A percentile compares a stretch with the other conserved stretches of the same genome.
These are phyloP conservation scores for Priapulus caudatus DNA, from an alignment of 2,888 invertebrate species.

Conservation along the genomic window DNA sequence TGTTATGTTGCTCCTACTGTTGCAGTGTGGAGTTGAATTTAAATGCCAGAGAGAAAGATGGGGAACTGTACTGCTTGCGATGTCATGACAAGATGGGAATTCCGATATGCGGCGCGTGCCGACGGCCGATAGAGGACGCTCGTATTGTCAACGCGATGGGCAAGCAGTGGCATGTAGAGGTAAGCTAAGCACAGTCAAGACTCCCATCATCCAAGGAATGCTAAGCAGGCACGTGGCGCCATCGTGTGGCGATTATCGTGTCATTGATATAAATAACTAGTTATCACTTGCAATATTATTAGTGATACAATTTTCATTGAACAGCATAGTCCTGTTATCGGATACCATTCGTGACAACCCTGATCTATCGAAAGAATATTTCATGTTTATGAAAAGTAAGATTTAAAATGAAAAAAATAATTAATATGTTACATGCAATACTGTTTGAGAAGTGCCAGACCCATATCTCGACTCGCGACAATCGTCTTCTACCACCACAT, in stretches of 20 bases:
- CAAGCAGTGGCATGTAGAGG: constrained; percentile 97
- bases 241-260: background rate
- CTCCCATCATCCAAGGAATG: background rate
- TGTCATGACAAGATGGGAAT: constrained; percentile 99
- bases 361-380: too few relatives aligned
- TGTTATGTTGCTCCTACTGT: too few relatives aligned
- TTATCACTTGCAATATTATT: background rate
- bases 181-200: too few relatives aligned
- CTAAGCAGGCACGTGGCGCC: background rate
- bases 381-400: too few relatives aligned
- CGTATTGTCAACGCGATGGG: constrained; percentile 95
- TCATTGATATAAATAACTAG: background rate
- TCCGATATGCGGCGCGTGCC: constrained; percentile 98
- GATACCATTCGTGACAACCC: too few relatives aligned
- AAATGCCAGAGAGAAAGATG: constrained; percentile 88
- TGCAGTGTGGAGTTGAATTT: constrained; percentile 78
- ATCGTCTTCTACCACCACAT: too few relatives aligned
- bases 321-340: too few relatives aligned
- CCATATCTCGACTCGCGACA: too few relatives aligned
- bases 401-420: too few relatives aligned
- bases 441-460: too few relatives aligned
- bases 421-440: too few relatives aligned
- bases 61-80: constrained; percentile 88
- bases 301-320: background rate
- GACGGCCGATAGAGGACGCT: constrained; percentile 96